These are phyloP conservation scores for Isotomurus palustris DNA, from an alignment of 2,888 invertebrate genomes.

Conservation along the genomic window DNA sequence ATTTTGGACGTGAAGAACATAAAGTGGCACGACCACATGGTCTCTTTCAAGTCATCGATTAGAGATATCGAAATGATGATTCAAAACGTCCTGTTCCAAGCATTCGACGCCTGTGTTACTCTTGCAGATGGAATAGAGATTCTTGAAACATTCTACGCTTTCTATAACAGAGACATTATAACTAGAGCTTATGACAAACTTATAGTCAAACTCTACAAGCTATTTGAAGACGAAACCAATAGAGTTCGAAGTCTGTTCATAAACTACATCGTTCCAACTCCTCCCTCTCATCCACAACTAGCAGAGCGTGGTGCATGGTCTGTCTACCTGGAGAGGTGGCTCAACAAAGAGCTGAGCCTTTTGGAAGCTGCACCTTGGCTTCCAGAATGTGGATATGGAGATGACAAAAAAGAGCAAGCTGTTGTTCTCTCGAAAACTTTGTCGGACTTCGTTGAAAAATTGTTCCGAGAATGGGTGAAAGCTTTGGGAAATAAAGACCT, in stretches of 20 bases:
- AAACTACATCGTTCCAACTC: constrained; percentile 32
- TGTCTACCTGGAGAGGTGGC: constrained; percentile 33
- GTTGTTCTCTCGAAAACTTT: constrained; percentile 52
- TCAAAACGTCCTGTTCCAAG: constrained; percentile 72
- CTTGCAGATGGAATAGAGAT: constrained; percentile 76
- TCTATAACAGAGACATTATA: constrained; percentile 62
- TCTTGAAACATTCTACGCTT: constrained; percentile 70
- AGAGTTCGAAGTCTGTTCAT: constrained; percentile 52
- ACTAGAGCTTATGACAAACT: constrained; percentile 53
- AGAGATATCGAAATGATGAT: constrained; percentile 65
- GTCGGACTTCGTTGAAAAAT: constrained; percentile 53
- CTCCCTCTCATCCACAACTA: constrained; percentile 28
- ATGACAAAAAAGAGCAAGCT: constrained; percentile 66
- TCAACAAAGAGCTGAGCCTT: constrained; percentile 51
- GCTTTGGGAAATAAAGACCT: constrained; percentile 51
- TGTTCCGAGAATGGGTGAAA: constrained; percentile 54
- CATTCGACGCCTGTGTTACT: constrained; percentile 72
- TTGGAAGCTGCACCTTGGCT: constrained; percentile 68
- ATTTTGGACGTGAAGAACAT: constrained; percentile 60
- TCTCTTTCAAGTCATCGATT: constrained; percentile 55
- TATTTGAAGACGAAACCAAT: constrained; percentile 65
- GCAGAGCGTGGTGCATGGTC: constrained; percentile 40
- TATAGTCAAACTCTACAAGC: constrained; percentile 59
- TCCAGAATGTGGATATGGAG: constrained; percentile 66
- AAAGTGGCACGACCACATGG: constrained; percentile 75